A percentile compares a stretch with the other conserved stretches of the same genome.
These are phyloP conservation scores for Trichogramma dendrolimi DNA, from an alignment of 2,888 invertebrate species.

Conservation along the genomic window DNA sequence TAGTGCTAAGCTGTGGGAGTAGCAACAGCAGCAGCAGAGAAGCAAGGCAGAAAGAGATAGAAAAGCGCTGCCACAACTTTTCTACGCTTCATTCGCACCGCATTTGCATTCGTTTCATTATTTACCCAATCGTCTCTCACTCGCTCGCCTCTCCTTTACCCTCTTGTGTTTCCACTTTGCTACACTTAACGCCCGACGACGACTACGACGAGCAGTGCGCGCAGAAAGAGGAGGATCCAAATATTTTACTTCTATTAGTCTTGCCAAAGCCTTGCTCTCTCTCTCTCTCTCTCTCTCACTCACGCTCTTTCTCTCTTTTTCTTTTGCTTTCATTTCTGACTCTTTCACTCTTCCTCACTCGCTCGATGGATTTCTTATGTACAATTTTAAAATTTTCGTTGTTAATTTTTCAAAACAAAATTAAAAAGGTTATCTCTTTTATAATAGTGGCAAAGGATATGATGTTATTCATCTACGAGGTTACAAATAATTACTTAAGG, in stretches of 20 bases:
- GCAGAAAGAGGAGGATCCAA: constrained; percentile 15
- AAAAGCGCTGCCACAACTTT: constrained; percentile 30
- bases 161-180: constrained; percentile 34
- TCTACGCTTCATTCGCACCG: constrained; percentile 36
- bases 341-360: background rate
- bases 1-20: background rate
- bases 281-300: background rate
- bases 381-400: no score
- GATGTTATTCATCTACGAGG: no score
- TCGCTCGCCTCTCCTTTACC: constrained; percentile 12
- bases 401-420: no score
- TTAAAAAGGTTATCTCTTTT: no score
- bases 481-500: no score
- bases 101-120: constrained; percentile 44
- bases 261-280: constrained; percentile 9
- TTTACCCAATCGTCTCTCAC: constrained; percentile 40
- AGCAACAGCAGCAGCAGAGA: constrained; percentile 14
- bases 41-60: background rate
- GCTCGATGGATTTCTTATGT: background rate
- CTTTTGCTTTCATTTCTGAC: background rate
- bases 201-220: constrained; percentile 6
- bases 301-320: background rate
- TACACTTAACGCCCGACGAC: constrained; percentile 24
- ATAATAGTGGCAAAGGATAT: no score
- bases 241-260: constrained; percentile 30